Evolutionary conservation across 1,140 invertebrate genomes (phyloP).

Genomic region (Ips nitidus): DNA sequence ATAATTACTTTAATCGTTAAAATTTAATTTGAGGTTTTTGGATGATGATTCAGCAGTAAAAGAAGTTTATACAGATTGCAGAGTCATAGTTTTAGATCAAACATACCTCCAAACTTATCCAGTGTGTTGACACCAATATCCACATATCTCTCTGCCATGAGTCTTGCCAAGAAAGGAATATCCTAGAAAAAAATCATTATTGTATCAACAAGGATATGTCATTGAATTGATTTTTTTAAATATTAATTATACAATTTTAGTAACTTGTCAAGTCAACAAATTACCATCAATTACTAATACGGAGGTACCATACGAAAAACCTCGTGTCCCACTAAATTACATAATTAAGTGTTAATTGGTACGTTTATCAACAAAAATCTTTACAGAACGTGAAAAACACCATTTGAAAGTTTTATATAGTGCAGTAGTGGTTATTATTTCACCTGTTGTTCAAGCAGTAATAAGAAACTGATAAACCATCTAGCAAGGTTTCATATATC

Average conservation of each 20-base stretch:
- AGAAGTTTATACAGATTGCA: too few relatives aligned
- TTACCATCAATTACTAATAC: not conserved
- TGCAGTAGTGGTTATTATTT: too few relatives aligned
- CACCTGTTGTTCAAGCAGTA: too few relatives aligned
- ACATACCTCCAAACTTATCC: slow-evolving; percentile 56
- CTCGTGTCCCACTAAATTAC: not conserved
- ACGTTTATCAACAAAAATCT: not conserved
- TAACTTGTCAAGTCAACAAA: not conserved
- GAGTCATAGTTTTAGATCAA: not conserved
- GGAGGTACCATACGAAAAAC: not conserved
- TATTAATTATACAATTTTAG: not conserved
- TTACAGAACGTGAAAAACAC: too few relatives aligned
- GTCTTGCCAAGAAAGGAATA: slow-evolving; percentile 58
- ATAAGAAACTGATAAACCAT: too few relatives aligned
- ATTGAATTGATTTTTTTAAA: too few relatives aligned
- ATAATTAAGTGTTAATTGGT: not conserved
- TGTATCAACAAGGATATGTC: not conserved
- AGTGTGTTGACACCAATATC: slow-evolving; percentile 57
- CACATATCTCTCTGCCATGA: slow-evolving; percentile 62
- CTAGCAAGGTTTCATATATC: too few relatives aligned
- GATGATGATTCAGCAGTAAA: too few relatives aligned
- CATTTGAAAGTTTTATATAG: too few relatives aligned
- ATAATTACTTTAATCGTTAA: too few relatives aligned
- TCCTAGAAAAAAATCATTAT: slow-evolving; percentile 44
- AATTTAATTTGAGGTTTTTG: too few relatives aligned